Percentiles rank a stretch among this genome's conserved stretches.
phyloP scores from a whole-genome alignment of 2,888 invertebrate genomes.

The Melieria picta region DNA sequence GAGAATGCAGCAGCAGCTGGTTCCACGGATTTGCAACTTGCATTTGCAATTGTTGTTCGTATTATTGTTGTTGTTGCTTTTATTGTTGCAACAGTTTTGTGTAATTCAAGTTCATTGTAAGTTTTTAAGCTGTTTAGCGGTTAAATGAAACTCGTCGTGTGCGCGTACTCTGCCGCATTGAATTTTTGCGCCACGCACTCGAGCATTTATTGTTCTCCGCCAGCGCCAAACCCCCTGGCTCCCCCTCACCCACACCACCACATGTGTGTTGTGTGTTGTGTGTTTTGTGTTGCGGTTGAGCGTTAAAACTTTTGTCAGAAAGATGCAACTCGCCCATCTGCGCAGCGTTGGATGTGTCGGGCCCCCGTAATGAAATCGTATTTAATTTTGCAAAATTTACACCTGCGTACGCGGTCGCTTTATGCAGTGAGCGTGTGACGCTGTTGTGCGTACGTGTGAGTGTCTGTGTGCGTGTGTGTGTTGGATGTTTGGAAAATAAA shows the following conservation, averaged over 20 bases:
- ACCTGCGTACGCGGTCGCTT: constrained; percentile 16
- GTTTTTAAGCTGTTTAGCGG: constrained; percentile 50
- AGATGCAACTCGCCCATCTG: background rate
- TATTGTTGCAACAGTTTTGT: constrained; percentile 5
- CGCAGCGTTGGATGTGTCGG: background rate
- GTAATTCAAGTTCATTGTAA: constrained; percentile 49
- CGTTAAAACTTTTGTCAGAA: constrained; percentile 18
- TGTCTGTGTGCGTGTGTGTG: constrained; percentile 8
- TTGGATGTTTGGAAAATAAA: constrained; percentile 27
- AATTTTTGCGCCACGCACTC: too few species aligned
- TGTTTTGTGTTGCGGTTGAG: constrained; percentile 9
- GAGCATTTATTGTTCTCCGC: background rate
- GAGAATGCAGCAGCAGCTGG: background rate
- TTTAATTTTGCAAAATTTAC: constrained; percentile 32
- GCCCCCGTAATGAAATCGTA: constrained; percentile 22
- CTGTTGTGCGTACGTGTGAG: background rate
- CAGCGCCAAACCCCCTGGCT: background rate
- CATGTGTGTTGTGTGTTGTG: constrained; percentile 8
- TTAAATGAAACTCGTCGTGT: constrained; percentile 45
- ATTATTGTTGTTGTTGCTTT: background rate
- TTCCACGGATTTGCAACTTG: background rate
- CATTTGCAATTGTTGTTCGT: background rate
- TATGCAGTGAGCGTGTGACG: background rate
- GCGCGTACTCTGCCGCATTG: background rate
- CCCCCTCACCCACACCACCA: background rate